Evolutionary conservation across 2,113 vertebrate genomes (phyloP), one percentile per base, ranked within the genome.

Genomic region (Camarhynchus parvulus): DNA sequence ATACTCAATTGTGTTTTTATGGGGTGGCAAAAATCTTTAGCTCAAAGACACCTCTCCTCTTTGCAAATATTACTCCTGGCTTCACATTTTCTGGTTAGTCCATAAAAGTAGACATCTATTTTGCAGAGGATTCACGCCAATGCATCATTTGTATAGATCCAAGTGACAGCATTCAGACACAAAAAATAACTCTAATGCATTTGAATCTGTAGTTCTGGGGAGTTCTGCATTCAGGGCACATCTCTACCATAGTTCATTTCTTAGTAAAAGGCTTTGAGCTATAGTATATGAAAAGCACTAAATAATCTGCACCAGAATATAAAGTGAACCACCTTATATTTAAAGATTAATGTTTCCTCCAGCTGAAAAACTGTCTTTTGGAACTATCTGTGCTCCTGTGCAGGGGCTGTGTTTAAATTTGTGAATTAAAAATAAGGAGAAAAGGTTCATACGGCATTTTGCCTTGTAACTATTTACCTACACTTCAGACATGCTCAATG

Each of bases 261-360:
- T 96, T 93, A 94, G 74, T 96, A 95, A 96, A 97, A 92, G 50
- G 78, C 78, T 97, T 89, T 84, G 96, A 97, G 82, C 84, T 92
- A 93, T 17, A 95, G 87, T 66, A 89, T 70, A 89, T 77, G 83
- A 92, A 97, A 97, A 96, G 52, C 85, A 92, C 78, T 86, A 90
- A 82, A 97, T 94, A 97, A 98, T 94, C 72, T 0, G 3, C 63
- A 88, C 83, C 37, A 92, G 78, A 70, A 80, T 86, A 58, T 49
- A 92, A 90, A 95, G 83, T 69, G 93, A 98, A 94, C 85, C 82
- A 94, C 67, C 68, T 83, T 83, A 59, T 93, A 95, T 89, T 96
- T 95, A 95, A 97, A 97, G 94, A 96, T 94, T 94, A 96, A 97
- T 95, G 92, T 87, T 92, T 97, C 83, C 90, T 97, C 90, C 82